phyloP scores from a whole-genome alignment of 23 tunicate species.

The Botrylloides violaceus region DNA sequence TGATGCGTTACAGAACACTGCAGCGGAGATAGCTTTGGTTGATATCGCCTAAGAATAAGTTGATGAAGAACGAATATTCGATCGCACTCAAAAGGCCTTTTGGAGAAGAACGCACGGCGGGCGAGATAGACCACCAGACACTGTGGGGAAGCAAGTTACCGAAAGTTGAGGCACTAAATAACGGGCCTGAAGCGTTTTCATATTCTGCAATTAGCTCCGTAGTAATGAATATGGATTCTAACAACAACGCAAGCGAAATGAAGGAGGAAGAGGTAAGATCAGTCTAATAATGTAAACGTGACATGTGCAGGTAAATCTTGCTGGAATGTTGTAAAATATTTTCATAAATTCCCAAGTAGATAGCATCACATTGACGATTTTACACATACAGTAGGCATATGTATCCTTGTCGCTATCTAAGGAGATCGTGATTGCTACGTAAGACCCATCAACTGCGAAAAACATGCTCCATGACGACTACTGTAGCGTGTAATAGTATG shows the following conservation, averaged over 20 bases:
- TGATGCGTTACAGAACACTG: background rate
- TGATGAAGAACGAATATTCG: conserved; percentile 21
- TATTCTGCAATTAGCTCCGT: background rate
- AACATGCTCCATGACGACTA: too few species aligned
- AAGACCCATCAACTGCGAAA: too few species aligned
- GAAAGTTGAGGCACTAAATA: conserved; percentile 8
- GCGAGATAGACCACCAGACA: conserved; percentile 13
- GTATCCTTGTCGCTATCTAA: too few species aligned
- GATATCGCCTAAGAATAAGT: background rate
- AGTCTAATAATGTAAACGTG: background rate
- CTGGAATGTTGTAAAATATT: too few species aligned
- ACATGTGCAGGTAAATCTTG: too few species aligned
- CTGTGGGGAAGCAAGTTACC: conserved; percentile 23
- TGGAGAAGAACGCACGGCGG: background rate
- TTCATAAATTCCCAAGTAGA: too few species aligned
- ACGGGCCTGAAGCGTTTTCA: conserved; percentile 10
- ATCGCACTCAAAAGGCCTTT: conserved; percentile 23
- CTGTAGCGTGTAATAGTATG: too few species aligned
- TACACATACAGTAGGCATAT: too few species aligned
- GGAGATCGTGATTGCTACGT: too few species aligned
- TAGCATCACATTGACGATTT: too few species aligned
- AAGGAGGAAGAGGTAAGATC: conserved; percentile 75
- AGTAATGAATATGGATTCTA: conserved; percentile 49
- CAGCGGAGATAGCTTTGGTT: background rate
- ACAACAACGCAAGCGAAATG: conserved; percentile 33